Evolutionary conservation across 2,113 vertebrate genomes (phyloP).

Genomic region (Neolamprologus ventralis): DNA sequence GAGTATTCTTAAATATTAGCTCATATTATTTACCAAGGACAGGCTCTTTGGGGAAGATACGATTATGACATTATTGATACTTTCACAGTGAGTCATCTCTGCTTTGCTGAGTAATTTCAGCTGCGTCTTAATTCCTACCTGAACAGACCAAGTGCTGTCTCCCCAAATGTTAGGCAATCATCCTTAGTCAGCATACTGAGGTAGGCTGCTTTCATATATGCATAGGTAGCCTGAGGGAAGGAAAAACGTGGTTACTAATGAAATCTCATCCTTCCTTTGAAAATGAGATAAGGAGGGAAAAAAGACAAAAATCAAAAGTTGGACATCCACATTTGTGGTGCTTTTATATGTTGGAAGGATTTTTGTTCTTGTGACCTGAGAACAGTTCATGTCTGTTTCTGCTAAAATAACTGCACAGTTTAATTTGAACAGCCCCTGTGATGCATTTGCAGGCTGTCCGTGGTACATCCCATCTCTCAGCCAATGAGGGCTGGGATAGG

Average conservation of each 20-base stretch:
- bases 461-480: background rate
- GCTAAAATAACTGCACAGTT: background rate
- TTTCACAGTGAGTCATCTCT: background rate
- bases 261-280: background rate
- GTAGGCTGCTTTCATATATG: conserved; percentile 97
- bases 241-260: background rate
- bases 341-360: background rate
- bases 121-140: conserved; percentile 68
- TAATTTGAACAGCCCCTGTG: background rate
- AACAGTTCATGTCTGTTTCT: background rate
- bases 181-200: conserved; percentile 91
- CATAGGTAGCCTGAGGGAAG: conserved; percentile 82
- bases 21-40: background rate
- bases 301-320: background rate
- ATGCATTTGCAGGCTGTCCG: background rate
- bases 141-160: conserved; percentile 82
- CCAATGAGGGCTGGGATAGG: background rate
- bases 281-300: background rate
- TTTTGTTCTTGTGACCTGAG: background rate
- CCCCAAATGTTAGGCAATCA: conserved; percentile 87
- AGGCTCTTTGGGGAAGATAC: background rate
- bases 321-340: background rate
- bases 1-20: background rate
- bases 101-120: background rate
- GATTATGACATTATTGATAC: background rate